Conservation (phyloP, 2,113 vertebrate genomes). For the Phocoena sinus region DNA sequence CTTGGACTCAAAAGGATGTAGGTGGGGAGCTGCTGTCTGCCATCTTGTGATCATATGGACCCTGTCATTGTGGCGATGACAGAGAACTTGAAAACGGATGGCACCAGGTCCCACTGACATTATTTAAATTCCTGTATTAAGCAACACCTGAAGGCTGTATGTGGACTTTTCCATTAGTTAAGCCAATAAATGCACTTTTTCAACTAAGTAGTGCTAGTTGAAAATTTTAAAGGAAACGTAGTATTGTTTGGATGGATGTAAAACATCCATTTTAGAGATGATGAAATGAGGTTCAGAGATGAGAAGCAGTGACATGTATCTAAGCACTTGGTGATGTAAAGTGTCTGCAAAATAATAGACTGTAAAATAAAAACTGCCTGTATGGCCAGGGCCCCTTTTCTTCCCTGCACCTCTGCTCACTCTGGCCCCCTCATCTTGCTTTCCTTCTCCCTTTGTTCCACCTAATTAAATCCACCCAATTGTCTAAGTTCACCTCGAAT, state of each 20-base stretch:
- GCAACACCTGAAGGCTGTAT: background rate
- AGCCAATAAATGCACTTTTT: background rate
- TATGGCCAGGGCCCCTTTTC: background rate
- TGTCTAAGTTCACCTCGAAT: background rate
- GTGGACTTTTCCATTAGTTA: background rate
- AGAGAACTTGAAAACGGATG: background rate
- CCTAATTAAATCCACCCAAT: background rate
- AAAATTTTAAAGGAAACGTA: background rate
- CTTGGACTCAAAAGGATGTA: background rate
- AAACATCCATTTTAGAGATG: background rate
- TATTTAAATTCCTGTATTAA: background rate
- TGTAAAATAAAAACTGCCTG: background rate
- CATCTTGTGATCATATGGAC: background rate
- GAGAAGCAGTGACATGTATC: background rate
- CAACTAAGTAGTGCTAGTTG: background rate
- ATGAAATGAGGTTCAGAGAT: background rate
- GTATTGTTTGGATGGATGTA: background rate
- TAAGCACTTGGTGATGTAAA: background rate
- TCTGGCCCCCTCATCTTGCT: background rate
- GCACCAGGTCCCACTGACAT: background rate
- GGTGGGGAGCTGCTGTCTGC: background rate
- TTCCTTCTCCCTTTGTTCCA: background rate
- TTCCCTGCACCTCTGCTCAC: background rate
- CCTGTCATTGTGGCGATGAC: background rate
- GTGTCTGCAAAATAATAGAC: accelerated